Conservation (phyloP, 2,888 invertebrate genomes). For the Limenitis camilla region DNA sequence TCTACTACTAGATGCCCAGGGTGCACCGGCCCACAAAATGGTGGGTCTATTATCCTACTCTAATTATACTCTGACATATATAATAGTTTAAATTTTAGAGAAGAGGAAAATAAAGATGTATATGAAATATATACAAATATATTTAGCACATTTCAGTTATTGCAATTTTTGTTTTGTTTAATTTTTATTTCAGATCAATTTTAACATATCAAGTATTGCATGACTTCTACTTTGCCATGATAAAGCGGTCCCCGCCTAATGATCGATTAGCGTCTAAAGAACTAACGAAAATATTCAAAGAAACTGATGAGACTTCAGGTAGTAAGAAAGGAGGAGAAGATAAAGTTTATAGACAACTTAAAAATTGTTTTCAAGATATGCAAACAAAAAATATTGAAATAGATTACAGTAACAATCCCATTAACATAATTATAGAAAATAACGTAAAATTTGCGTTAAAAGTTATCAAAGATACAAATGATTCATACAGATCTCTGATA, state of each 20-base stretch:
- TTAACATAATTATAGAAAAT: conserved; percentile 56
- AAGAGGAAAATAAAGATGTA: no score
- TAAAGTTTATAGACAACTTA: conserved; percentile 52
- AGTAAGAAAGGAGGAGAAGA: conserved; percentile 55
- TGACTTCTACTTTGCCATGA: conserved; percentile 60
- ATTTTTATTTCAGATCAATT: conserved; percentile 45
- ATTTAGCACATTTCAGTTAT: not conserved
- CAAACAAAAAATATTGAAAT: conserved; percentile 52
- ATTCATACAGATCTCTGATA: conserved; percentile 46
- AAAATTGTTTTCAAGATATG: conserved; percentile 49
- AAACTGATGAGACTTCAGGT: conserved; percentile 47
- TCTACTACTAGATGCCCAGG: no score
- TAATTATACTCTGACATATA: no score
- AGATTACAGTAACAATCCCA: conserved; percentile 61
- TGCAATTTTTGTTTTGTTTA: conserved; percentile 18
- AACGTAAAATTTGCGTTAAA: conserved; percentile 57
- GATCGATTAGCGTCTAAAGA: conserved; percentile 56
- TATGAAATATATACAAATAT: not conserved
- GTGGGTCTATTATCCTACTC: no score
- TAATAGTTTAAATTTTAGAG: no score
- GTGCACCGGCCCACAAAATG: no score
- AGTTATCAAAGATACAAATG: conserved; percentile 49
- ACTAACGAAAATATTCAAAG: conserved; percentile 49
- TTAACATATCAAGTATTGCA: conserved; percentile 62
- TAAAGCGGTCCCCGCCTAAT: conserved; percentile 50